Evolutionary conservation across 2,113 vertebrate genomes (phyloP), one percentile per base, ranked within the genome.

Genomic region (Ciconia boyciana): DNA sequence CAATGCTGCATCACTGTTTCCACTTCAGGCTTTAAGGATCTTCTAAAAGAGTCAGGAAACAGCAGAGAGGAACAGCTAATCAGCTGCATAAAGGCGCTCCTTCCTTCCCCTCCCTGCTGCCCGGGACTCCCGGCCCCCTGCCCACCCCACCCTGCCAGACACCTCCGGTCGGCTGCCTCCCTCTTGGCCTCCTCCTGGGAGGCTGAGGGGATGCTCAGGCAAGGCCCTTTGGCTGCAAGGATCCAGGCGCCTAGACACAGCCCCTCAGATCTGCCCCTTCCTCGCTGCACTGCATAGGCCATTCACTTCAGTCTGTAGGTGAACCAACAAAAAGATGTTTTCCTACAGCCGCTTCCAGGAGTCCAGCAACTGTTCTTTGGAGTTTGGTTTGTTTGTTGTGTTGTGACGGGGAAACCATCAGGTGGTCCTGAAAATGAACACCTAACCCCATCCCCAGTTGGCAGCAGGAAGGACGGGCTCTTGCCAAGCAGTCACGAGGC

Each of bases 401-500:
- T 65, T 96, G 41, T 44, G n/a, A 87, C 86, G 72, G 62, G 32
- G 32, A 55, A 46, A 62, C 18, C 72, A 64, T 88, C 64, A 78
- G 65, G 52, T 78, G 17, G 44, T 84, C 64, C 72, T 88, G 69
- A 71, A 92, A 92, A 51, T 29, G 44, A 60, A 44, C 41, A 64
- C 48, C 52, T 87, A 81, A 89, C 60, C 57, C 52, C 55, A 61
- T 70, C 64, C 51, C 72, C n/a, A 68, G 34, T 16, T 94, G 81
- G 95, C 77, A 93, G 70, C 65, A 69, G 57, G 81, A 82, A 51
- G 61, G 61, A 89, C 44, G 68, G 39, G 54, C 28, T 94, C 41
- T 70, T 91, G 91, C 91, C 77, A 93, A 93, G 48, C 55, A 68
- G 87, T 87, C 84, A 89, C 72, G 58, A 83, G 87, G 93, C 87